Conservation (phyloP, 2,888 invertebrate species). For the Chrysina gloriosa region DNA sequence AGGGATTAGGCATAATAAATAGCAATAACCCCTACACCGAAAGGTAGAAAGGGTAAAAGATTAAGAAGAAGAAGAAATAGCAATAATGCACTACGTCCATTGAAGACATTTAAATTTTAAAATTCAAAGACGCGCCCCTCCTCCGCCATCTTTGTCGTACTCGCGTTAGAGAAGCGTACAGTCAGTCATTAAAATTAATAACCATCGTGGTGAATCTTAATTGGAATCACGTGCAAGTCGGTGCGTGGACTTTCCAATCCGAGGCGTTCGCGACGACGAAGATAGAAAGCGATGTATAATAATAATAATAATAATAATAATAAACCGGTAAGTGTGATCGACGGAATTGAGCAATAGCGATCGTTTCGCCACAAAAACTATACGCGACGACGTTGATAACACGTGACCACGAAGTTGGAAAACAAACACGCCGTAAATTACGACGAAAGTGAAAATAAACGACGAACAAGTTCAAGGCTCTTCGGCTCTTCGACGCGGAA, state of each 20-base stretch:
- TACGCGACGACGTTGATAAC: conserved; percentile 6
- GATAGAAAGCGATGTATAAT: no score
- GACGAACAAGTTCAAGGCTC: conserved; percentile 28
- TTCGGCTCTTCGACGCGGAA: conserved; percentile 17
- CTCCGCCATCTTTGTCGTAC: neutral
- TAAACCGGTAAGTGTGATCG: neutral
- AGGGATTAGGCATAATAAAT: no score
- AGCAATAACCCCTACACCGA: no score
- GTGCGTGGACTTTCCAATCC: conserved; percentile 2
- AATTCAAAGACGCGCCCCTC: neutral
- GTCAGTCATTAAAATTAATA: conserved; percentile 29
- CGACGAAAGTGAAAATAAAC: conserved; percentile 32
- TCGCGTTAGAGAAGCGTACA: neutral
- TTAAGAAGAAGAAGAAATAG: neutral
- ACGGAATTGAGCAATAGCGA: conserved; percentile 13
- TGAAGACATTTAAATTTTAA: conserved; percentile 25
- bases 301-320: no score
- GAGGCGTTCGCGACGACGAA: neutral
- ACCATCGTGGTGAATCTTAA: conserved; percentile 11
- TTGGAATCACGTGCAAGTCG: conserved; percentile 25
- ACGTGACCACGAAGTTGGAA: neutral
- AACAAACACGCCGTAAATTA: conserved; percentile 19
- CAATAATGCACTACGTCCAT: neutral
- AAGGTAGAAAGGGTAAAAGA: conserved; percentile 2
- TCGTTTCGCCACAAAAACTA: conserved; percentile 17